phyloP scores from a whole-genome alignment of 1,140 invertebrate species.

The Scaptomyza graminum region DNA sequence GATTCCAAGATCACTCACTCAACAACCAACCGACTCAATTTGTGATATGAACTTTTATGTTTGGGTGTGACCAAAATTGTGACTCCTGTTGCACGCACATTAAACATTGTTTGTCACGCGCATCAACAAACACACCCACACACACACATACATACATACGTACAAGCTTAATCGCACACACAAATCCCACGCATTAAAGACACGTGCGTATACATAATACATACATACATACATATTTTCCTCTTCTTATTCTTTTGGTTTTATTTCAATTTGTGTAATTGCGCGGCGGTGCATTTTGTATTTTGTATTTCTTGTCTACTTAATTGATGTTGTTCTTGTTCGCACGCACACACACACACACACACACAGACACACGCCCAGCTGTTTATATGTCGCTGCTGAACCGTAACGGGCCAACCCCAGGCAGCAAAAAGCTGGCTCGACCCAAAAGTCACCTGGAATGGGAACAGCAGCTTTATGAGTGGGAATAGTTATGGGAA shows the following conservation, averaged over 20 bases:
- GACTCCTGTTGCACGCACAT: slow-evolving; percentile 46
- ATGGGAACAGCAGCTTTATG: slow-evolving; percentile 38
- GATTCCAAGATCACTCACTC: neutral
- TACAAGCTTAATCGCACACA: slow-evolving; percentile 1
- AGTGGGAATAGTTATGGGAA: slow-evolving; percentile 32
- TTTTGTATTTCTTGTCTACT: slow-evolving; percentile 53
- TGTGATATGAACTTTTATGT: slow-evolving; percentile 1
- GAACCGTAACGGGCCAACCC: slow-evolving; percentile 75
- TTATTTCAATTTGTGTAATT: slow-evolving; percentile 73
- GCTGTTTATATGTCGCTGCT: slow-evolving; percentile 55
- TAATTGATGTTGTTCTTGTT: slow-evolving; percentile 64
- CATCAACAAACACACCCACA: slow-evolving; percentile 13
- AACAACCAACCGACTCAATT: neutral
- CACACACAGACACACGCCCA: slow-evolving; percentile 35
- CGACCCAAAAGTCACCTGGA: slow-evolving; percentile 41
- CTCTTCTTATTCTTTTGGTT: neutral
- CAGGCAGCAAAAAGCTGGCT: slow-evolving; percentile 52
- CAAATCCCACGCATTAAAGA: slow-evolving; percentile 35
- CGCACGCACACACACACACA: slow-evolving; percentile 51
- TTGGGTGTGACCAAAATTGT: slow-evolving; percentile 31
- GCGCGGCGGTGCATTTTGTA: slow-evolving; percentile 54
- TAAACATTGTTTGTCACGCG: slow-evolving; percentile 32
- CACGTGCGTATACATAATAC: slow-evolving; percentile 47
- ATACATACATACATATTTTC: too few relatives aligned
- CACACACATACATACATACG: neutral